Conservation (phyloP, 1,140 invertebrate genomes). For the Oncopeltus fasciatus region DNA sequence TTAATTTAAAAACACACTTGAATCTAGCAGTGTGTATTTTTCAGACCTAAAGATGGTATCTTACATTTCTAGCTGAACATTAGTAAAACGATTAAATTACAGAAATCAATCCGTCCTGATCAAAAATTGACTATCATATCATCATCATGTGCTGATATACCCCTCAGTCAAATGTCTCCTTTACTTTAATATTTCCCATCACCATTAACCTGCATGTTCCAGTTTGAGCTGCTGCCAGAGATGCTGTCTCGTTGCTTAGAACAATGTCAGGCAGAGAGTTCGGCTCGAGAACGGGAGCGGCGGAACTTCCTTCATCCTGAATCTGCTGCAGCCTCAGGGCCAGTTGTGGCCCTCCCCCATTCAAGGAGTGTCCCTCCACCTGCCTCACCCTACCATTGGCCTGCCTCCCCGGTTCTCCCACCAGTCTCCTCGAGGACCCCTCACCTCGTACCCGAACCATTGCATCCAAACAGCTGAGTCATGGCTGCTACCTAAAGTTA, state of each 20-base stretch:
- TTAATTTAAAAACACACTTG: too few species aligned
- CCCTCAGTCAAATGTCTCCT: too few species aligned
- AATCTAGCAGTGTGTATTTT: too few species aligned
- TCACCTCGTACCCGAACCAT: constrained; percentile 54
- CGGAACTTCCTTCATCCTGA: constrained; percentile 74
- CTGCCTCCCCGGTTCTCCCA: constrained; percentile 38
- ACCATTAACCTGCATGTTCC: too few species aligned
- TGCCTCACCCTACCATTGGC: constrained; percentile 42
- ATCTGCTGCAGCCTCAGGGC: constrained; percentile 33
- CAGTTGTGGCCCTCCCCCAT: constrained; percentile 25
- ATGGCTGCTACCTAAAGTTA: constrained; percentile 14
- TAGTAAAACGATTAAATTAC: too few species aligned
- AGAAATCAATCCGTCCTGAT: too few species aligned
- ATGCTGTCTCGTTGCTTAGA: constrained; percentile 56
- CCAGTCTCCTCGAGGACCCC: constrained; percentile 55
- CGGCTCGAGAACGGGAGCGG: constrained; percentile 46
- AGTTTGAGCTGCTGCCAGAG: constrained; percentile 69
- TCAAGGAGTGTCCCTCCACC: constrained; percentile 30
- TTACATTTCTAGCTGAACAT: too few species aligned
- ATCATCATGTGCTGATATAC: too few species aligned
- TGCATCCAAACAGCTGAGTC: constrained; percentile 34
- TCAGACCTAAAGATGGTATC: too few species aligned
- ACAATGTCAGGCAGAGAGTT: constrained; percentile 40
- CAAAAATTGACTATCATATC: too few species aligned
- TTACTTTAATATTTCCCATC: too few species aligned